Evolutionary conservation across 2,888 invertebrate species (phyloP).

Genomic region (Arctia plantaginis): DNA sequence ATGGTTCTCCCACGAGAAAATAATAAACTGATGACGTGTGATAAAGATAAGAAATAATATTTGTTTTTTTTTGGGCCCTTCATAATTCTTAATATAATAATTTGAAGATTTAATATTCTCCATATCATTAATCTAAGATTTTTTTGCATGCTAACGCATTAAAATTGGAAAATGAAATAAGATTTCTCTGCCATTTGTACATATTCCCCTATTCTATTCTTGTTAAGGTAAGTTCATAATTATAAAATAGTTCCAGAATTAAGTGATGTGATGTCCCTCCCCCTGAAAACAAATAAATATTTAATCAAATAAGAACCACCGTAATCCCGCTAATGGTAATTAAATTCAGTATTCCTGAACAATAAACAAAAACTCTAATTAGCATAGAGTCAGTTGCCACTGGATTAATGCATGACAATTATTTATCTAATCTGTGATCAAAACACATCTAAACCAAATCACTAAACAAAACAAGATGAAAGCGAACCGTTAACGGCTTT

Average conservation of each 20-base stretch:
- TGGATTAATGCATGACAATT: constrained; percentile 10
- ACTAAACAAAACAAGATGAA: constrained; percentile 43
- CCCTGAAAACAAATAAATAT: neutral
- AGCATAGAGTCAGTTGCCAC: neutral
- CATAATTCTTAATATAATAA: neutral
- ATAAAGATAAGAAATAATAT: neutral
- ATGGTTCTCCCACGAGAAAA: too few species aligned
- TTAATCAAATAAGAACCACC: neutral
- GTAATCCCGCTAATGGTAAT: neutral
- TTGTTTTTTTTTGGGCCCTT: neutral
- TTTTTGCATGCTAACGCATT: too few species aligned
- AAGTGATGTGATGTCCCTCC: too few species aligned
- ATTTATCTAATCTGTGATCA: constrained; percentile 25
- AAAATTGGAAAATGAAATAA: too few species aligned
- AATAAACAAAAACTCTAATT: neutral
- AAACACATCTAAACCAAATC: constrained; percentile 35
- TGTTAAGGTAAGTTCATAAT: too few species aligned
- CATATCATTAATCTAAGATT: too few species aligned
- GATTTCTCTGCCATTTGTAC: too few species aligned
- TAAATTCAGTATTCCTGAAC: neutral
- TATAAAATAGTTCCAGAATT: too few species aligned
- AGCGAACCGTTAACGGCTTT: constrained; percentile 49
- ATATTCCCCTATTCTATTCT: too few species aligned
- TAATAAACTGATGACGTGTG: neutral
- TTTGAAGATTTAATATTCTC: too few species aligned